These are phyloP conservation scores for Troides oblongomaculatus DNA, from an alignment of 2,888 invertebrate species.

Conservation along the genomic window DNA sequence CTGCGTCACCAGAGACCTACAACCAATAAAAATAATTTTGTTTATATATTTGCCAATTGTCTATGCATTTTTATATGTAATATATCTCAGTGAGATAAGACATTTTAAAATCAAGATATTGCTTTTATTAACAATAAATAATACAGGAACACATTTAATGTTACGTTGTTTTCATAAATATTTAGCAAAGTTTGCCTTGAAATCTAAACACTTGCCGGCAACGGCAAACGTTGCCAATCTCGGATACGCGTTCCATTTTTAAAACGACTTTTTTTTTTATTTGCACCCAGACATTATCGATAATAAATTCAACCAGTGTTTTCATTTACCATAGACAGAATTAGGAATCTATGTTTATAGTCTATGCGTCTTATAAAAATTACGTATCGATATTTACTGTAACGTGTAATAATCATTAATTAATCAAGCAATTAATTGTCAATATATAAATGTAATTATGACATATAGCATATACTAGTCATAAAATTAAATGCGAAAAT, in stretches of 20 bases:
- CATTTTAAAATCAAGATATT: not conserved
- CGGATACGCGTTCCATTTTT: conserved; percentile 24
- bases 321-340: conserved; percentile 22
- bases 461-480: too few species aligned
- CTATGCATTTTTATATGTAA: too few species aligned
- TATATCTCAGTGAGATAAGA: too few species aligned
- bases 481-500: too few species aligned
- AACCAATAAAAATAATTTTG: too few species aligned
- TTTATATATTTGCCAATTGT: too few species aligned
- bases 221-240: conserved; percentile 13
- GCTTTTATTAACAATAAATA: conserved; percentile 12
- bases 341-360: conserved; percentile 7
- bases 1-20: too few species aligned
- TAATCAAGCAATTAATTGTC: too few species aligned
- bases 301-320: conserved; percentile 16
- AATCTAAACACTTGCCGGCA: conserved; percentile 12
- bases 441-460: too few species aligned
- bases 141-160: conserved; percentile 14
- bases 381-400: not conserved
- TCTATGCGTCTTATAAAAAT: not conserved
- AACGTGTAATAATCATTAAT: not conserved
- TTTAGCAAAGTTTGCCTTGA: conserved; percentile 16
- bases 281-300: conserved; percentile 6
- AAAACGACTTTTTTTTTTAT: conserved; percentile 21
- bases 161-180: conserved; percentile 16